Evolutionary conservation across 2,797 vertebrate genomes (phyloP), one percentile per base, ranked within the genome.

Genomic region (Tapera naevia): DNA sequence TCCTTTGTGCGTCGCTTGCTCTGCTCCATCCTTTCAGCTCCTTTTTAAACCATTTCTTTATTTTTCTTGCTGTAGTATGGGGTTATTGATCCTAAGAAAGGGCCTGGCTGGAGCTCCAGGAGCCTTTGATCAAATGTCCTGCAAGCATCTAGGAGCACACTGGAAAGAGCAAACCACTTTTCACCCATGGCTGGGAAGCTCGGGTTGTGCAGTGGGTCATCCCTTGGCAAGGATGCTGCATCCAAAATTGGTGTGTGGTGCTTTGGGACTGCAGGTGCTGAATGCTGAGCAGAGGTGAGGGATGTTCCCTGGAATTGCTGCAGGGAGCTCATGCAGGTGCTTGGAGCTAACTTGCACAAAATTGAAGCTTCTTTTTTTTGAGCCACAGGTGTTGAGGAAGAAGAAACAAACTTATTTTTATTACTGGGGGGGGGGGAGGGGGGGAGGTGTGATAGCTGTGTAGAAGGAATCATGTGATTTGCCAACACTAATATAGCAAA

Each of bases 1-100:
- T 74, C 93, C 85, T 51, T 71, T 8, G 10, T 25, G 72, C 85
- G 83, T 61, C 0, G 1, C 65, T 81, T 67, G 72, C 61, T 86
- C 61, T 37, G 69, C 86, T 91, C 79, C 72, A 57, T 89, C 69
- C 61, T 13, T 19, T 53, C 5, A 0, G 28, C 69, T 87, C 73
- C 61, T 93, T 91, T 64, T 86, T 56, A 93, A 95, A 88, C 91
- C 82, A 89, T 82, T 93, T 17, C 5, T 80, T 48, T 48, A 48
- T 43, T 72, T 37, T 24, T 54, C 10, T 62, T 93, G 87, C 91
- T 91, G 53, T 89, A 61, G 9, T 50, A 57, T 80, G 65, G 65
- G 69, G 50, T 83, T 91, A 13, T 19, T 53, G 48, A n/a, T 80
- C 41, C 46, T 39, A 24, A 67, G 57, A 65, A 67, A 85, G 46